These are phyloP conservation scores for Agonopterix arenella DNA, from an alignment of 2,888 invertebrate species.

Conservation along the genomic window DNA sequence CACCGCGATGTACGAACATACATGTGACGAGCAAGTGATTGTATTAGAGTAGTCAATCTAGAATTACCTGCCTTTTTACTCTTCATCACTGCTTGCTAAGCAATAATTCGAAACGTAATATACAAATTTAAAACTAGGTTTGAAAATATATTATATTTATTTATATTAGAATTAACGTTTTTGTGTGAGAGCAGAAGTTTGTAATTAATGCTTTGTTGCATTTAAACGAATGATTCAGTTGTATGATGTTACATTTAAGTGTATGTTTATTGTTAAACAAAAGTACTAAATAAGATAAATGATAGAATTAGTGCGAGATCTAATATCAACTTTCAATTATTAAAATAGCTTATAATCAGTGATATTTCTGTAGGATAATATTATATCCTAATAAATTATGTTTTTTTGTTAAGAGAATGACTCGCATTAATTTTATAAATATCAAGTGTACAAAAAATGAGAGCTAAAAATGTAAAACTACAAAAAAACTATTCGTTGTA, in stretches of 20 bases:
- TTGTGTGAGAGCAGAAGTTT: too few relatives aligned
- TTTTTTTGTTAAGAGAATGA: too few relatives aligned
- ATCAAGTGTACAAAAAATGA: slow-evolving; percentile 3
- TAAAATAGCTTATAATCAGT: background rate
- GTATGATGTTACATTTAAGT: slow-evolving; percentile 1
- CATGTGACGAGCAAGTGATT: too few relatives aligned
- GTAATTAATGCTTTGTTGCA: slow-evolving; percentile 22
- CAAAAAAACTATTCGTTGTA: slow-evolving; percentile 7
- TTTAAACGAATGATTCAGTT: slow-evolving; percentile 15
- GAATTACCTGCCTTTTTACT: too few relatives aligned
- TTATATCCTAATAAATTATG: too few relatives aligned
- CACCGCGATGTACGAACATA: too few relatives aligned
- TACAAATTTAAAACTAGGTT: too few relatives aligned
- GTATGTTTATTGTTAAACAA: slow-evolving; percentile 19
- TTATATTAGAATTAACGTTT: too few relatives aligned
- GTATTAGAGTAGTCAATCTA: too few relatives aligned
- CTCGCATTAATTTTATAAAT: background rate
- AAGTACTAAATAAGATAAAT: slow-evolving; percentile 20
- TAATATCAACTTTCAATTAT: background rate
- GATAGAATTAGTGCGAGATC: slow-evolving; percentile 20
- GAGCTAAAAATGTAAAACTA: slow-evolving; percentile 9
- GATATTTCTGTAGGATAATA: background rate
- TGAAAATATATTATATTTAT: too few relatives aligned
- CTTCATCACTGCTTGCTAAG: too few relatives aligned
- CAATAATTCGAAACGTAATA: too few relatives aligned